These are phyloP conservation scores for Nomada goodeniana DNA, from an alignment of 2,888 invertebrate genomes.

Conservation along the genomic window DNA sequence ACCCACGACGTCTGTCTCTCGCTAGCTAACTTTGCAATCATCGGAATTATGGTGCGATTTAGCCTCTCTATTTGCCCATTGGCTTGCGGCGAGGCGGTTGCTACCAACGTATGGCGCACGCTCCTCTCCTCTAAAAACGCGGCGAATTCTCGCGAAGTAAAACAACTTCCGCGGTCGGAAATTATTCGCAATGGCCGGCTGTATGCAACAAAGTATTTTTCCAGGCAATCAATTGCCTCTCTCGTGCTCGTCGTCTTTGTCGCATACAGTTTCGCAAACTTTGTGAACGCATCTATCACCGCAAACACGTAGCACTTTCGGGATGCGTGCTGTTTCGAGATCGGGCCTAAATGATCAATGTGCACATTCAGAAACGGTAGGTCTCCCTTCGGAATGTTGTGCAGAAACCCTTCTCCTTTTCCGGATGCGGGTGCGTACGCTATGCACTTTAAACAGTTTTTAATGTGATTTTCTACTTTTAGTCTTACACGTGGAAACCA, in stretches of 20 bases:
- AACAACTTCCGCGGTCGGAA: conserved; percentile 73
- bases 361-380: conserved; percentile 13
- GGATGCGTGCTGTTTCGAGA: not conserved
- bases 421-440: conserved; percentile 5
- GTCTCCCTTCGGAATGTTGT: conserved; percentile 16
- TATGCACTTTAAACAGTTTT: conserved; percentile 29
- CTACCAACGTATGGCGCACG: conserved; percentile 8
- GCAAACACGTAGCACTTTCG: conserved; percentile 46
- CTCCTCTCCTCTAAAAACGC: conserved; percentile 56
- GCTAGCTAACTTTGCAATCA: conserved; percentile 34
- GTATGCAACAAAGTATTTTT: conserved; percentile 62
- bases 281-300: conserved; percentile 24
- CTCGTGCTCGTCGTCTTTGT: conserved; percentile 14
- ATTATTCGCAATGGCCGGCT: conserved; percentile 63
- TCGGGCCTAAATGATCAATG: conserved; percentile 24
- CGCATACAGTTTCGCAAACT: conserved; percentile 29
- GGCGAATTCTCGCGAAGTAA: conserved; percentile 71
- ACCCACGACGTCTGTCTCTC: not conserved
- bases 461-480: conserved; percentile 8
- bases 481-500: conserved; percentile 33
- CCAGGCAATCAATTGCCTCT: conserved; percentile 60
- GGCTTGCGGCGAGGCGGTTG: conserved; percentile 7
- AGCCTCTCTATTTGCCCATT: conserved; percentile 72
- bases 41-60: conserved; percentile 49
- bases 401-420: not conserved